Evolutionary conservation across 2,113 vertebrate species (phyloP), one percentile per base, ranked within the genome.

Genomic region (Tichodroma muraria): DNA sequence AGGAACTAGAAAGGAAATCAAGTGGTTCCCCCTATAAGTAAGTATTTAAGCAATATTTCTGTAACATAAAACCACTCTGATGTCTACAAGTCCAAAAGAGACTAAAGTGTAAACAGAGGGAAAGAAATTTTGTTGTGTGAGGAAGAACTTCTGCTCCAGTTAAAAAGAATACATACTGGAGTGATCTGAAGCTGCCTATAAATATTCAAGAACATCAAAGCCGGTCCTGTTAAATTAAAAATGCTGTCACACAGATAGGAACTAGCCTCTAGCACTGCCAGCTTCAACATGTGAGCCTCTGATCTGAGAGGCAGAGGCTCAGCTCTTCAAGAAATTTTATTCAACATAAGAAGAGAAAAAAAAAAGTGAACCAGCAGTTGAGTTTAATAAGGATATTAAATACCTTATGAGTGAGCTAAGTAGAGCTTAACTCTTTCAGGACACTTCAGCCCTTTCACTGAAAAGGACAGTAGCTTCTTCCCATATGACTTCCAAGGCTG

Each of bases 171-270:
- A 93, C 93, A 97, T 54, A 95, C 93, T 94, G 94, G 88, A 98
- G 95, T 96, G 98, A 98, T 98, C 96, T 98, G 96, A 97, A 97
- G 95, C 97, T 97, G 97, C 97, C 98, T 98, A 98, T 98, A 98
- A 98, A 98, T 98, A 98, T 98, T 98, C 95, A 21, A 96, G 97
- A 98, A 98, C 98, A 98, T 98, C 98, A 99, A 99, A 98, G 98
- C 90, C 64, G 21, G 93, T 97, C 96, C 97, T 98, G 97, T 98
- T 98, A 98, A 98, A 98, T 98, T 98, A 98, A 98, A 98, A 98
- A 98, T 94, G 97, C 98, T 98, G 98, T 98, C 98, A 98, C 98
- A 98, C 96, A 97, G 98, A 98, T 97, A 98, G 98, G 97, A 98
- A 98, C 98, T 98, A 97, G 98, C 98, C 98, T 98, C 98, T 96